A percentile compares a stretch with the other conserved stretches of the same genome.
Conservation (phyloP, 2,797 vertebrate species). For the Nannoperca obscura region DNA sequence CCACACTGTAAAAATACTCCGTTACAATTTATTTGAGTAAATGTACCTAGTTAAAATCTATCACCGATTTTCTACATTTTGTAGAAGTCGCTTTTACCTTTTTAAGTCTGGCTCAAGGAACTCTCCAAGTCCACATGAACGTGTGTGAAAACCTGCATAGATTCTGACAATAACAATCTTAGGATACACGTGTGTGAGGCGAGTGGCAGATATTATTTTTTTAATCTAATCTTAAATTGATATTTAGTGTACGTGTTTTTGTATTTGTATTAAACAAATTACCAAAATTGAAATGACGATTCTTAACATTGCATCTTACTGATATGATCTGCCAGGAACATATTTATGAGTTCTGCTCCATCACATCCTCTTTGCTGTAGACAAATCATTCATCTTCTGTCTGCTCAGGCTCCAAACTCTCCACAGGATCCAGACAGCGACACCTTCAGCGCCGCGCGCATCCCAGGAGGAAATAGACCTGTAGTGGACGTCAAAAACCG, state of each 20-base stretch:
- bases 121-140: background rate
- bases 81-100: background rate
- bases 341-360: background rate
- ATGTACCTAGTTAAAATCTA: background rate
- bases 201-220: background rate
- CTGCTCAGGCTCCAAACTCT: conserved; percentile 74
- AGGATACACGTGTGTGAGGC: background rate
- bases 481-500: background rate
- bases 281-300: background rate
- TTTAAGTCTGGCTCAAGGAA: background rate
- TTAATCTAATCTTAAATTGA: background rate
- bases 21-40: too few species aligned
- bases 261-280: background rate
- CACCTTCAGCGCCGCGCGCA: conserved; percentile 71
- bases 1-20: too few species aligned
- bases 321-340: background rate
- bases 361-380: background rate
- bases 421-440: conserved; percentile 71
- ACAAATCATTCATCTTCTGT: conserved; percentile 29
- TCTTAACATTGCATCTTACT: background rate
- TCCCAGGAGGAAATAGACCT: conserved; percentile 78
- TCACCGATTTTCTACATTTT: background rate
- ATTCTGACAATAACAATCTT: background rate
- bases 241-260: background rate
- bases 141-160: background rate